phyloP scores from a whole-genome alignment of 2,888 invertebrate genomes.

The Folsomia manolachei region DNA sequence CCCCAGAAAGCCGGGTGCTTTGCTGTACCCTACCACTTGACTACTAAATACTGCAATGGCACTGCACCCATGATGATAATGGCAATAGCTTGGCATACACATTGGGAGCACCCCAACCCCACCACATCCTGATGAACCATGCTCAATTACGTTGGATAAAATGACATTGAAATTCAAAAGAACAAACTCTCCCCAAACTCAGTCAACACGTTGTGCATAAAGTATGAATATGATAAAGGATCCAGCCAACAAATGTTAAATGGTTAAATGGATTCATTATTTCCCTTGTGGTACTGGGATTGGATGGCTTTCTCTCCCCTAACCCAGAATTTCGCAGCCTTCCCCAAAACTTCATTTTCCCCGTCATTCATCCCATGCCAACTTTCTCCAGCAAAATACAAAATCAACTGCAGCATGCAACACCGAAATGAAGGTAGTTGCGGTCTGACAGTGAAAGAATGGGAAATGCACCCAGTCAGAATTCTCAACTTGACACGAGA shows the following conservation, averaged over 20 bases:
- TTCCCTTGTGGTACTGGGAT: constrained; percentile 22
- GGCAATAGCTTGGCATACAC: too few species aligned
- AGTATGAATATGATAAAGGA: constrained; percentile 17
- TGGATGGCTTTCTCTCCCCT: constrained; percentile 13
- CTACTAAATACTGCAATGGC: too few species aligned
- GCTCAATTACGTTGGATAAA: not conserved
- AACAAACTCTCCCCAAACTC: not conserved
- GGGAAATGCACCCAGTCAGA: not conserved
- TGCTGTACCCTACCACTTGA: too few species aligned
- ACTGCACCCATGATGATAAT: too few species aligned
- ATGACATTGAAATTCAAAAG: not conserved
- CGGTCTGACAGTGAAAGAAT: not conserved
- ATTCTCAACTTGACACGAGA: constrained; percentile 1
- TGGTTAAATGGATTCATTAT: constrained; percentile 32
- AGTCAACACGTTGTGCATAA: not conserved
- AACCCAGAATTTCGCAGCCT: constrained; percentile 21
- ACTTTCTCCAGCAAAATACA: not conserved
- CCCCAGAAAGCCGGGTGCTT: not conserved
- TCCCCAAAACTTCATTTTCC: constrained; percentile 14
- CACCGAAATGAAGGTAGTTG: too few species aligned
- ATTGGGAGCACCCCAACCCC: not conserved
- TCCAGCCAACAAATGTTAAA: constrained; percentile 26
- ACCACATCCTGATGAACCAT: not conserved
- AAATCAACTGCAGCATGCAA: constrained; percentile 4
- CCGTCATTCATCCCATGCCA: constrained; percentile 8